Conservation (phyloP, 2,797 vertebrate genomes). For the Prionace glauca region DNA sequence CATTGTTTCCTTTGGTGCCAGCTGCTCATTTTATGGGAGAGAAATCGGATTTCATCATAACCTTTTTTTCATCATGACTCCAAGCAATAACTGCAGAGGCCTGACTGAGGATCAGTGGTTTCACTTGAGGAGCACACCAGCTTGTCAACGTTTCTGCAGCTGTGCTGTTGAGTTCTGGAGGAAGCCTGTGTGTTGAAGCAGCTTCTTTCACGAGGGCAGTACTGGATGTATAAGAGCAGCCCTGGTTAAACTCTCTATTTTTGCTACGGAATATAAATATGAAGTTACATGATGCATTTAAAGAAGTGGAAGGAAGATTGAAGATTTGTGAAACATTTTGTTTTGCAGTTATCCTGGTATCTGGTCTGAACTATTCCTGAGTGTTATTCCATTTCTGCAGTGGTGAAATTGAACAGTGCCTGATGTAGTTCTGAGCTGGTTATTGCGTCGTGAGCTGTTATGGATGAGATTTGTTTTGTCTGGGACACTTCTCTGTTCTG, state of each 20-base stretch:
- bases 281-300: constrained; percentile 7
- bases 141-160: not conserved
- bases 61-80: constrained; percentile 24
- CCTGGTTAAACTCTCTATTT: not conserved
- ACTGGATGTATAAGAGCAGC: not conserved
- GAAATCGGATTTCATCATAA: constrained; percentile 12
- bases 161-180: constrained; percentile 14
- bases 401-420: too few relatives aligned
- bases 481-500: not conserved
- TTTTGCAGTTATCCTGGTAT: constrained; percentile 20
- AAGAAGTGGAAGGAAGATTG: constrained; percentile 16
- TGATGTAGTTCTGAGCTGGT: not conserved
- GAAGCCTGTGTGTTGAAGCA: not conserved
- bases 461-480: not conserved
- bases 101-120: not conserved
- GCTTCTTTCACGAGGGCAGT: not conserved
- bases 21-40: not conserved
- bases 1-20: not conserved
- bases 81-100: constrained; percentile 1
- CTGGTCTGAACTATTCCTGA: not conserved
- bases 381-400: not conserved
- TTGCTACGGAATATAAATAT: constrained; percentile 15
- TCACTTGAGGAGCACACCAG: not conserved
- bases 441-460: not conserved
- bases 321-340: constrained; percentile 34